phyloP scores from a whole-genome alignment of 1,140 invertebrate species.

The Dolichoris vasculosae region DNA sequence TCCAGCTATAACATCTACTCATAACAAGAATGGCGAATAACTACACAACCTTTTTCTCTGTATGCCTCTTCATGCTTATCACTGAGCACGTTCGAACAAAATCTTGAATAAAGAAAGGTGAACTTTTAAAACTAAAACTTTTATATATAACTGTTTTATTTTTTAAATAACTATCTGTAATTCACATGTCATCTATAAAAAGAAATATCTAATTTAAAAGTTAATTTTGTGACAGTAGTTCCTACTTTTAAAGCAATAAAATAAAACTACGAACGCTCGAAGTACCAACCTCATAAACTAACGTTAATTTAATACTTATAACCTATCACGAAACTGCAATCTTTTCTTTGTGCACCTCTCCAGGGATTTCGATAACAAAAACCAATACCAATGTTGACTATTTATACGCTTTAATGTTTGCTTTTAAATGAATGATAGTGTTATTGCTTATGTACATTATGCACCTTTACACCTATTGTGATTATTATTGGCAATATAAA shows the following conservation, averaged over 20 bases:
- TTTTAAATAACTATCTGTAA: background rate
- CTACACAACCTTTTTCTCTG: background rate
- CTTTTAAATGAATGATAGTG: background rate
- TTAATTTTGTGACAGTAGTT: background rate
- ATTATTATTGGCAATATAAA: background rate
- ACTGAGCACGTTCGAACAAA: background rate
- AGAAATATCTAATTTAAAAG: background rate
- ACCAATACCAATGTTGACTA: background rate
- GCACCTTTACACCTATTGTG: background rate
- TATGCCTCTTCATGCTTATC: background rate
- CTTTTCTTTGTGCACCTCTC: background rate
- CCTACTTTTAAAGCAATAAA: background rate
- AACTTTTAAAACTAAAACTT: background rate
- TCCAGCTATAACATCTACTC: background rate
- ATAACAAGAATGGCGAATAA: background rate
- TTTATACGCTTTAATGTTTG: background rate
- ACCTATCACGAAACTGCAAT: background rate
- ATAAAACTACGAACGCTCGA: background rate
- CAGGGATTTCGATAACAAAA: background rate
- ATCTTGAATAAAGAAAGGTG: background rate
- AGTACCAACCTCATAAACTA: background rate
- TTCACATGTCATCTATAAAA: background rate
- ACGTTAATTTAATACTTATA: background rate
- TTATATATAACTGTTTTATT: background rate
- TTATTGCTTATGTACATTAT: background rate